phyloP scores from a whole-genome alignment of 2,113 vertebrate genomes.

The Gavialis gangeticus region DNA sequence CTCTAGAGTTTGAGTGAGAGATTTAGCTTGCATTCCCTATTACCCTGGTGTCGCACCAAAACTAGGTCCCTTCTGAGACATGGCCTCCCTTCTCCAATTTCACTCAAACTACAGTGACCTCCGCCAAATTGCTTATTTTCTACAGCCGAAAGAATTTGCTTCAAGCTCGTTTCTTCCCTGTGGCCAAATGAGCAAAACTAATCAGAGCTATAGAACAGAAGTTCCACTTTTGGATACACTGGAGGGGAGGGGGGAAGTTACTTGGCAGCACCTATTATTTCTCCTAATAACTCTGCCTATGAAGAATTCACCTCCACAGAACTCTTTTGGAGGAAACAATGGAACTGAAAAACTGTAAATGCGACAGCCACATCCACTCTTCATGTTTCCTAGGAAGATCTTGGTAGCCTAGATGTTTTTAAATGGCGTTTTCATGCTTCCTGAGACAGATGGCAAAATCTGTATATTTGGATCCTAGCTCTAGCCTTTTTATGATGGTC shows the following conservation, averaged over 20 bases:
- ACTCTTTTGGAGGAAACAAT: not conserved
- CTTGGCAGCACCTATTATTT: not conserved
- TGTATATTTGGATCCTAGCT: not conserved
- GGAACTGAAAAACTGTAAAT: not conserved
- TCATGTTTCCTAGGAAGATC: not conserved
- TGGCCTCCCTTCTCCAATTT: not conserved
- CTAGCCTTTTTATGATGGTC: not conserved
- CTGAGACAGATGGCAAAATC: not conserved
- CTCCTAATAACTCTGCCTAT: not conserved
- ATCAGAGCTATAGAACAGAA: not conserved
- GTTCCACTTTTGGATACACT: not conserved
- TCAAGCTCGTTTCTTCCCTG: not conserved
- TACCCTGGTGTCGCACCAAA: not conserved
- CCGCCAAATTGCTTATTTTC: not conserved
- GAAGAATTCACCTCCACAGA: not conserved
- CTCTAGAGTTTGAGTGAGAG: not conserved
- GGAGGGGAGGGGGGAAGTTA: not conserved
- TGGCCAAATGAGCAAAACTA: not conserved
- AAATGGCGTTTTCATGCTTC: not conserved
- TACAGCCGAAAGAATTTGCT: not conserved
- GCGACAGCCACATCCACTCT: fast-evolving
- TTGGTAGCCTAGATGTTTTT: not conserved
- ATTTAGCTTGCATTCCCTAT: not conserved
- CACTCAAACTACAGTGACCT: not conserved
- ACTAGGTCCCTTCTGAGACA: not conserved